These are phyloP conservation scores for Amniataba percoides DNA, from an alignment of 2,797 vertebrate species.

Conservation along the genomic window DNA sequence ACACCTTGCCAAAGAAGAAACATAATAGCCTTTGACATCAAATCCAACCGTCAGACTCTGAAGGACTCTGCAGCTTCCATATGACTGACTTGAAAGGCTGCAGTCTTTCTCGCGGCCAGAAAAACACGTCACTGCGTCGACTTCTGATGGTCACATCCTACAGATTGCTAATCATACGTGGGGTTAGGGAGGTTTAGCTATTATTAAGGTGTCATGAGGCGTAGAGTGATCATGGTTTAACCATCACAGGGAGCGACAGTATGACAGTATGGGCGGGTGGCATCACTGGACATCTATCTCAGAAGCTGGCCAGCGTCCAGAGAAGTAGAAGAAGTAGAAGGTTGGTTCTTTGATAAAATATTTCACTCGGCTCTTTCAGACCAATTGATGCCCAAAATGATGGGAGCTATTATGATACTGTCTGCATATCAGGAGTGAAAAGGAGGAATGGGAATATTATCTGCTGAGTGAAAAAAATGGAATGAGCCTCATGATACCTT, in stretches of 20 bases:
- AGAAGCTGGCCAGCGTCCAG: conserved; percentile 51
- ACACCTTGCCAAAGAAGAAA: conserved; percentile 1
- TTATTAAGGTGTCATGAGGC: conserved; percentile 37
- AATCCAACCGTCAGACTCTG: conserved; percentile 23
- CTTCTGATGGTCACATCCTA: conserved; percentile 22
- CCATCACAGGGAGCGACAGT: conserved; percentile 10
- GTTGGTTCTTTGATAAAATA: conserved; percentile 54
- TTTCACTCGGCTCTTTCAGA: conserved; percentile 26
- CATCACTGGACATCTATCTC: conserved; percentile 43
- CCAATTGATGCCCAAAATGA: conserved; percentile 28
- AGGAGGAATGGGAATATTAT: conserved; percentile 37
- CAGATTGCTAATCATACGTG: background rate
- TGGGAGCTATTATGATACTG: conserved; percentile 40
- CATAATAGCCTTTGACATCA: conserved; percentile 12
- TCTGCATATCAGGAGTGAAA: conserved; percentile 43
- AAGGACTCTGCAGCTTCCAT: conserved; percentile 6
- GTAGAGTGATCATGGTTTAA: conserved; percentile 7
- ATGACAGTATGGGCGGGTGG: conserved; percentile 21
- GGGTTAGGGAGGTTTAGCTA: background rate
- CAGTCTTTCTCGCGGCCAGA: conserved; percentile 14
- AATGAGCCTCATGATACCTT: conserved; percentile 18
- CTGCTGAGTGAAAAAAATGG: conserved; percentile 15
- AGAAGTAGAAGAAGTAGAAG: conserved; percentile 28
- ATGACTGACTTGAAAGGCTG: conserved; percentile 21
- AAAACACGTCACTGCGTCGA: conserved; percentile 1